phyloP scores from a whole-genome alignment of 2,888 invertebrate species.

The Eupelmus urozonus region DNA sequence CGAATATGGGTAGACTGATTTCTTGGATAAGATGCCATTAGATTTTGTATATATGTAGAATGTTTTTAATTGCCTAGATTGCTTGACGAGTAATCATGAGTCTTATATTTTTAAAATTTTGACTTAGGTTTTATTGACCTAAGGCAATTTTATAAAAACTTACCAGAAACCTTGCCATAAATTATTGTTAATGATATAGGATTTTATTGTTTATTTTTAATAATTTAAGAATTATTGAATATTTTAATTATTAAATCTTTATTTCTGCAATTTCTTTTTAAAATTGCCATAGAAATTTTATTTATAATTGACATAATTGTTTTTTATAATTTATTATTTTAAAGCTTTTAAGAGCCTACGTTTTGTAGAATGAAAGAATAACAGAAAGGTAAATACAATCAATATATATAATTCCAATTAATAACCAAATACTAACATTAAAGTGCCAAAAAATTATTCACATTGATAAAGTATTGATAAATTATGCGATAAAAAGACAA shows the following conservation, averaged over 20 bases:
- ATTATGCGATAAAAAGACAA: constrained; percentile 48
- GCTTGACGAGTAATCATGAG: constrained; percentile 28
- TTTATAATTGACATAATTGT: constrained; percentile 43
- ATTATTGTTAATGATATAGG: constrained; percentile 47
- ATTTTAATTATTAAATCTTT: constrained; percentile 45
- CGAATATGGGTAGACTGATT: constrained; percentile 86
- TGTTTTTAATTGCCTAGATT: constrained; percentile 42
- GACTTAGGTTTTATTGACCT: constrained; percentile 50
- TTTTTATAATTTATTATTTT: constrained; percentile 46
- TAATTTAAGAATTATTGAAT: constrained; percentile 29
- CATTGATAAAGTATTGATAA: constrained; percentile 45
- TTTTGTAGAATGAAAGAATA: constrained; percentile 26
- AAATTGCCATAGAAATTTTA: constrained; percentile 27
- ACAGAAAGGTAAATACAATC: constrained; percentile 33
- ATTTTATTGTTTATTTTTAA: constrained; percentile 51
- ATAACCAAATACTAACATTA: constrained; percentile 31
- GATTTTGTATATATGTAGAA: constrained; percentile 47
- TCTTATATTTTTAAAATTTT: constrained; percentile 47
- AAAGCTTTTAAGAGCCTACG: constrained; percentile 24
- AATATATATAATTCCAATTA: constrained; percentile 36
- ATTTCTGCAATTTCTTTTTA: constrained; percentile 30
- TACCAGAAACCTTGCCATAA: constrained; percentile 51
- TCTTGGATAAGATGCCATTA: constrained; percentile 41
- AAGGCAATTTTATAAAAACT: constrained; percentile 52
- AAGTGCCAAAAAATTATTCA: constrained; percentile 53